phyloP scores from a whole-genome alignment of 2,113 vertebrate species.

The Hystrix cristata region DNA sequence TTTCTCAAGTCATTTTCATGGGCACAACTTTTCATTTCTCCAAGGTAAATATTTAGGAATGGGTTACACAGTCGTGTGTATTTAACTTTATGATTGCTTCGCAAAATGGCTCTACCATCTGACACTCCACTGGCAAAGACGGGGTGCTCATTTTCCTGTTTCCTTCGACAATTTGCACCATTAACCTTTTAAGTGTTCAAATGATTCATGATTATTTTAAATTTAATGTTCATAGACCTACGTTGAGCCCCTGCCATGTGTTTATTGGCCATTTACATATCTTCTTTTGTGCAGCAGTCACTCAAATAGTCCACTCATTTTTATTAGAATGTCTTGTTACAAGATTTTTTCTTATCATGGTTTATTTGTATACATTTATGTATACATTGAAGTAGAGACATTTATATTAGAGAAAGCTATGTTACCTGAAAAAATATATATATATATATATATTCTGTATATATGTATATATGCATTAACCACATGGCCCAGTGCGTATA shows the following conservation, averaged over 20 bases:
- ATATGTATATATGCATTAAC: too few species aligned
- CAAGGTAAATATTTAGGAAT: too few species aligned
- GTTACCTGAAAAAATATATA: neutral
- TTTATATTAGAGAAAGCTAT: neutral
- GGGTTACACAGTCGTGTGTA: fast-evolving
- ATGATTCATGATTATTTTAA: neutral
- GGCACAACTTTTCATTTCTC: neutral
- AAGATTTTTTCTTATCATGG: neutral
- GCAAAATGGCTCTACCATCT: fast-evolving
- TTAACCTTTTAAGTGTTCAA: neutral
- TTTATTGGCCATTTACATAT: fast-evolving
- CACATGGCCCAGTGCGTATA: neutral
- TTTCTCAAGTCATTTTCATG: neutral
- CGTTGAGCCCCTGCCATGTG: fast-evolving
- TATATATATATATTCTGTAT: neutral
- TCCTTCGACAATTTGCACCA: fast-evolving
- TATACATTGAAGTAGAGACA: neutral
- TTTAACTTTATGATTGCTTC: too few species aligned
- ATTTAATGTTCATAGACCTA: fast-evolving
- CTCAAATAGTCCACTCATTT: neutral
- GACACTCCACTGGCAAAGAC: neutral
- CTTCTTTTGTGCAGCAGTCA: neutral
- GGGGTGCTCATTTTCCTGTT: too few species aligned
- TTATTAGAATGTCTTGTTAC: neutral
- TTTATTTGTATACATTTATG: neutral